Evolutionary conservation across 1,140 invertebrate species (phyloP).

Genomic region (Macrotrachela quadricornifera): DNA sequence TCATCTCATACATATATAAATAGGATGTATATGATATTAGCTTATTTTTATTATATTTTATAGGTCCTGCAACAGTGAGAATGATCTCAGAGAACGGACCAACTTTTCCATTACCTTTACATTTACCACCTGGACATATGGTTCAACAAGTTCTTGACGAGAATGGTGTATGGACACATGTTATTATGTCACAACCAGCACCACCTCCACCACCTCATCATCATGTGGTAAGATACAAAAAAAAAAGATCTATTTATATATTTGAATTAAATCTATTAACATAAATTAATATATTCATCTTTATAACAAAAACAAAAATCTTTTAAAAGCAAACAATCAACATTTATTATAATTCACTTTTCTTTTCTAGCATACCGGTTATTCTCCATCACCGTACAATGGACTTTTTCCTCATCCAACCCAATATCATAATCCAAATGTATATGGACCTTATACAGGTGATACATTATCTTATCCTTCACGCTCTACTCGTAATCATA

Average conservation of each 20-base stretch:
- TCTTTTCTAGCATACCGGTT: neutral
- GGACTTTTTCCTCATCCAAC: slow-evolving; percentile 1
- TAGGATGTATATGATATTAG: too few species aligned
- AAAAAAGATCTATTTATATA: too few species aligned
- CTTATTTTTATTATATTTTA: slow-evolving; percentile 11
- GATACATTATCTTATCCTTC: too few species aligned
- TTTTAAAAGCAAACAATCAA: too few species aligned
- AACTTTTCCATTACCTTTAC: slow-evolving; percentile 52
- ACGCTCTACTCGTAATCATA: neutral
- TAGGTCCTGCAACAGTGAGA: slow-evolving; percentile 52
- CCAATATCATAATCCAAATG: neutral
- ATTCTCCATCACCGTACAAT: neutral
- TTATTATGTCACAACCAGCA: slow-evolving; percentile 50
- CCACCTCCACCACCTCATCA: slow-evolving; percentile 29
- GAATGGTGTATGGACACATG: slow-evolving; percentile 56
- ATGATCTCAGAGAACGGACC: slow-evolving; percentile 49
- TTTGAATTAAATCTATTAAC: too few species aligned
- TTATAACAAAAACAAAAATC: too few species aligned
- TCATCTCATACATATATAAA: too few species aligned
- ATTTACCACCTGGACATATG: slow-evolving; percentile 56
- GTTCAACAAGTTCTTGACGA: slow-evolving; percentile 72
- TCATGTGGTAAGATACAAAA: too few species aligned
- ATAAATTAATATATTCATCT: too few species aligned
- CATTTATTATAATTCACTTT: neutral
- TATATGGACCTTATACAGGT: too few species aligned